Evolutionary conservation across 2,113 vertebrate genomes (phyloP), one percentile per base, ranked within the genome.

Genomic region (Neolamprologus brichardi): DNA sequence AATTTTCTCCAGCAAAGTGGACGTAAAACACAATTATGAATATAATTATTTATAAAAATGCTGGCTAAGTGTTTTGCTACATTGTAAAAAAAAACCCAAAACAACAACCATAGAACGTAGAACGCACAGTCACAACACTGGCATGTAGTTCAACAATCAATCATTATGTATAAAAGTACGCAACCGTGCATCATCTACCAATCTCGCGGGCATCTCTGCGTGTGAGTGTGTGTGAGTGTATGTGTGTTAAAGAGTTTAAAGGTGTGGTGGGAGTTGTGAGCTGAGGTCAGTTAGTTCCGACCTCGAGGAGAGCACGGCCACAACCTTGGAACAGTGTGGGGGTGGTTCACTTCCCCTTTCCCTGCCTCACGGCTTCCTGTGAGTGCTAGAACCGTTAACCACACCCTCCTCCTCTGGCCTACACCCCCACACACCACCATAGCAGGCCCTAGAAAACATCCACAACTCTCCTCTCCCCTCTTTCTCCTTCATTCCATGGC

Each of bases 281-380:
- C 83, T 88, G 89, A 92, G 94, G 95, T 95, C 92, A 94, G 90
- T 91, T 89, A 54, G 91, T 90, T 94, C 88, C 89, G 87, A 87
- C 82, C 86, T 88, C 13, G 81, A 91, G 90, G 87, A 93, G 81
- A 89, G 83, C 28, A 32, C 79, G 17, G 77, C 84, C 20, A 15
- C 20, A 86, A 93, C 92, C 92, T 90, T 93, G 93, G 88, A 94
- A 91, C 93, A 92, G 89, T 83, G 94, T 86, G 94, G 92, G 96
- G 94, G 95, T 85, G 95, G 94, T 88, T 94, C 91, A 95, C 94
- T 96, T 95, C 96, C 96, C 93, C 92, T 96, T 96, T 95, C 94
- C 92, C 82, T 94, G 89, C 93, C 91, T 94, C 87, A 64, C 79
- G 44, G 93, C 91, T 96, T 96, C 95, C 95, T 96, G 96, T 94